These are phyloP conservation scores for Nemotelus nigrinus DNA, from an alignment of 2,888 invertebrate genomes.

Conservation along the genomic window DNA sequence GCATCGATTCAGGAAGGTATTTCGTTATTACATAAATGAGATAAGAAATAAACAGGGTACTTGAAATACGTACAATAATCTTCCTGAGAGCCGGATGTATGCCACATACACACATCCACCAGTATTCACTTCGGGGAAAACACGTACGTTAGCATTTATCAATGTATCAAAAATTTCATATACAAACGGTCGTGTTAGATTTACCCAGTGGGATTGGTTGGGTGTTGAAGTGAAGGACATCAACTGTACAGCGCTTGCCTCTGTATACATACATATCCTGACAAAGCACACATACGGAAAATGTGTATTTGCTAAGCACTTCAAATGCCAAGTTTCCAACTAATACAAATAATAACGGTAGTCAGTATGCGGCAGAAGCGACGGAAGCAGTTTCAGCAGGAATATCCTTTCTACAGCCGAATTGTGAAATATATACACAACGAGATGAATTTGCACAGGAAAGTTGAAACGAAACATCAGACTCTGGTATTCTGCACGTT, in stretches of 20 bases:
- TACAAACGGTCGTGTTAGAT: not conserved
- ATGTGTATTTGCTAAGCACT: conserved; percentile 62
- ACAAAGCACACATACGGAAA: conserved; percentile 54
- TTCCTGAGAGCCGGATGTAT: too few relatives aligned
- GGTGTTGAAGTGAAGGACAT: conserved; percentile 28
- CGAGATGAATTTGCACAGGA: conserved; percentile 1
- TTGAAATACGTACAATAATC: too few relatives aligned
- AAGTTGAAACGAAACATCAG: conserved; percentile 18
- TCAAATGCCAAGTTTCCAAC: conserved; percentile 61
- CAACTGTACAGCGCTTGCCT: conserved; percentile 15
- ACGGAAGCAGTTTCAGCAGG: conserved; percentile 5
- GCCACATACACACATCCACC: not conserved
- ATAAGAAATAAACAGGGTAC: not conserved
- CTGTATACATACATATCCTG: conserved; percentile 1
- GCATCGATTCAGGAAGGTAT: not conserved
- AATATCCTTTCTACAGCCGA: conserved; percentile 30
- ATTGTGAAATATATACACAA: conserved; percentile 4
- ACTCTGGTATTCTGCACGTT: conserved; percentile 11
- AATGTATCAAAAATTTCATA: conserved; percentile 32
- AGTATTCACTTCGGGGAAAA: conserved; percentile 4
- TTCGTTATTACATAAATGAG: conserved; percentile 4
- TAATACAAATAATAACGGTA: conserved; percentile 61
- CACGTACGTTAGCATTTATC: conserved; percentile 4
- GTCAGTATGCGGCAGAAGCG: conserved; percentile 26
- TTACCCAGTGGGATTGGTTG: conserved; percentile 28